A percentile compares a stretch with the other conserved stretches of the same genome.
phyloP scores from a whole-genome alignment of 2,797 vertebrate genomes.

The Mormyrops attenuatus region DNA sequence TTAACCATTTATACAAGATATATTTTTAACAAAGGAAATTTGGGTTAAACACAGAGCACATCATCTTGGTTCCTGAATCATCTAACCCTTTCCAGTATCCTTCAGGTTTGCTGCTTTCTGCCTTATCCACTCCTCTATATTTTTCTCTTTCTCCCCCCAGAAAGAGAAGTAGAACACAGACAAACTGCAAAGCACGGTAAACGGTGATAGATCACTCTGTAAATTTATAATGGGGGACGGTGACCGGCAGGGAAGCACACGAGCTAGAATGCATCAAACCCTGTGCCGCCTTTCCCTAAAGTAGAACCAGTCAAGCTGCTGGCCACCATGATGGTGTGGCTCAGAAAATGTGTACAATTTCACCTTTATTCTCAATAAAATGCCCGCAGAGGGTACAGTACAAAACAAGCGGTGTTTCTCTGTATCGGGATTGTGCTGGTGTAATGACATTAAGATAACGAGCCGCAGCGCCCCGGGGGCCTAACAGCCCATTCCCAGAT shows the following conservation, averaged over 20 bases:
- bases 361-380: slow-evolving; percentile 50
- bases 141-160: not conserved
- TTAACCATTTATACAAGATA: not conserved
- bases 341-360: slow-evolving; percentile 37
- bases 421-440: slow-evolving; percentile 27
- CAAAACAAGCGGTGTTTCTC: slow-evolving; percentile 30
- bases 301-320: slow-evolving; percentile 12
- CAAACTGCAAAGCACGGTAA: not conserved
- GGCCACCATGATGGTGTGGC: slow-evolving; percentile 31
- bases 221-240: not conserved
- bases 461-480: not conserved
- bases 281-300: not conserved
- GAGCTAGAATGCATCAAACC: not conserved
- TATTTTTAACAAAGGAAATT: not conserved
- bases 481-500: not conserved
- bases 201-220: not conserved
- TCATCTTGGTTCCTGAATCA: not conserved
- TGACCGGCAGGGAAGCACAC: not conserved
- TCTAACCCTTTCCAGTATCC: not conserved
- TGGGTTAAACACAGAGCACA: not conserved
- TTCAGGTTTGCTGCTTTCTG: not conserved
- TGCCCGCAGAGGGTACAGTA: slow-evolving; percentile 25
- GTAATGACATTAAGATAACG: slow-evolving; percentile 33
- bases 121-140: not conserved
- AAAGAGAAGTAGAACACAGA: not conserved